Evolutionary conservation across 2,113 vertebrate species (phyloP).

Genomic region (Anser brachyrhynchus): DNA sequence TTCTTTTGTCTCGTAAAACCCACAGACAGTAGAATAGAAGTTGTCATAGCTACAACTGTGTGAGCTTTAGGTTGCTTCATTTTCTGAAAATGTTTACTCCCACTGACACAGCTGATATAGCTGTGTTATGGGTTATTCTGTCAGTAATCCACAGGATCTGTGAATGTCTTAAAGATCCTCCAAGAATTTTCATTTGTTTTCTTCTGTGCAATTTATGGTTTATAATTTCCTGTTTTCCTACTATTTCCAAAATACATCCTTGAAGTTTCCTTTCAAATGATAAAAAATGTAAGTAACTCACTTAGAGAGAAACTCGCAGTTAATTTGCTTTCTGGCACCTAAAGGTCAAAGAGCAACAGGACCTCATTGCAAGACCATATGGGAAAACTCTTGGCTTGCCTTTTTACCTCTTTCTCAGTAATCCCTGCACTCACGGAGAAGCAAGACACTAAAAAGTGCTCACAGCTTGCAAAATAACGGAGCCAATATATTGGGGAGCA

Average conservation of each 20-base stretch:
- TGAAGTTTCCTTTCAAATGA: background rate
- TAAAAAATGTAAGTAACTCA: background rate
- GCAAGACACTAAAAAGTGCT: background rate
- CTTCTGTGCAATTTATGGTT: background rate
- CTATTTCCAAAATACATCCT: background rate
- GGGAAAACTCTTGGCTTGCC: background rate
- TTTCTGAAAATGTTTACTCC: background rate
- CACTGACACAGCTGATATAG: background rate
- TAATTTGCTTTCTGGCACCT: slow-evolving; percentile 13
- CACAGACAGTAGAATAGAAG: background rate
- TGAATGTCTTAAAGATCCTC: background rate
- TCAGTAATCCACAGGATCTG: background rate
- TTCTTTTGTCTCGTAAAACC: background rate
- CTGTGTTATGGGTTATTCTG: background rate
- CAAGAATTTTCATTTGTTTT: background rate
- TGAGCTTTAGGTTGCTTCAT: background rate
- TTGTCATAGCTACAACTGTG: background rate
- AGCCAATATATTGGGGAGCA: background rate
- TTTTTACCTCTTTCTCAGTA: background rate
- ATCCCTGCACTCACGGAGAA: background rate
- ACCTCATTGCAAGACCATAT: background rate
- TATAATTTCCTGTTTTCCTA: slow-evolving; percentile 25
- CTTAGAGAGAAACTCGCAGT: background rate
- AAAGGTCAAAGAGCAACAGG: slow-evolving; percentile 4
- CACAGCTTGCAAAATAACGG: background rate